Percentiles rank a stretch among this genome's conserved stretches.
phyloP scores from a whole-genome alignment of 2,113 vertebrate genomes.

The Octodon degus region DNA sequence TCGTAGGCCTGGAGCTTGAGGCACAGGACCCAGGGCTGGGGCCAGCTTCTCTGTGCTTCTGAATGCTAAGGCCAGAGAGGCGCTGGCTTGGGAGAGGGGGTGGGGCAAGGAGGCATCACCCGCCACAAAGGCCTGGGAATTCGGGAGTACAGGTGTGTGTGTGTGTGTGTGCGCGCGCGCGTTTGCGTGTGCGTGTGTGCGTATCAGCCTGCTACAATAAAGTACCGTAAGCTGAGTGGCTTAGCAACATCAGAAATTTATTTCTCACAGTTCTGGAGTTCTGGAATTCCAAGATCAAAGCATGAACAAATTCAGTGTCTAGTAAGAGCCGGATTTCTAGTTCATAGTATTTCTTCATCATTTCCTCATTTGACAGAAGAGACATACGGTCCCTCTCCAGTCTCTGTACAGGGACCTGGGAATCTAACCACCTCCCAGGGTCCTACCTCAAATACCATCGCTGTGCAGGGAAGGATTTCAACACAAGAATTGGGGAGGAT shows the following conservation, averaged over 20 bases:
- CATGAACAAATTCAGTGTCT: too few relatives aligned
- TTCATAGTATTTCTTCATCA: background rate
- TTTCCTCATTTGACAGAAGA: background rate
- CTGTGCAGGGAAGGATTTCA: background rate
- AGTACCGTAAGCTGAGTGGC: background rate
- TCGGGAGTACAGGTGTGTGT: too few relatives aligned
- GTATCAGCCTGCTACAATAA: background rate
- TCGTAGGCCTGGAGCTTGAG: background rate
- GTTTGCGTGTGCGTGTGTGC: background rate
- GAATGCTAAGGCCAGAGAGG: background rate
- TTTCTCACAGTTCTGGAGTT: background rate
- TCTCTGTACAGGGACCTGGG: background rate
- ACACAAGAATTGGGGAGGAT: background rate
- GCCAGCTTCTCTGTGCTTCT: background rate
- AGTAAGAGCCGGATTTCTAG: background rate
- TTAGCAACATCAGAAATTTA: background rate
- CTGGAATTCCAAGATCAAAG: background rate
- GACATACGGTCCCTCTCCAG: background rate
- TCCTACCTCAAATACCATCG: too few relatives aligned
- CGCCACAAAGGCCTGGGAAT: background rate
- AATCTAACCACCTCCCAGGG: background rate
- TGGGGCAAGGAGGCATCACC: background rate
- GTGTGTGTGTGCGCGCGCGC: background rate
- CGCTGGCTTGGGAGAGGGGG: background rate
- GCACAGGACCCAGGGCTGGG: background rate